Evolutionary conservation across 2,113 vertebrate genomes (phyloP), one percentile per base, ranked within the genome.

Genomic region (Lasiurus cinereus): DNA sequence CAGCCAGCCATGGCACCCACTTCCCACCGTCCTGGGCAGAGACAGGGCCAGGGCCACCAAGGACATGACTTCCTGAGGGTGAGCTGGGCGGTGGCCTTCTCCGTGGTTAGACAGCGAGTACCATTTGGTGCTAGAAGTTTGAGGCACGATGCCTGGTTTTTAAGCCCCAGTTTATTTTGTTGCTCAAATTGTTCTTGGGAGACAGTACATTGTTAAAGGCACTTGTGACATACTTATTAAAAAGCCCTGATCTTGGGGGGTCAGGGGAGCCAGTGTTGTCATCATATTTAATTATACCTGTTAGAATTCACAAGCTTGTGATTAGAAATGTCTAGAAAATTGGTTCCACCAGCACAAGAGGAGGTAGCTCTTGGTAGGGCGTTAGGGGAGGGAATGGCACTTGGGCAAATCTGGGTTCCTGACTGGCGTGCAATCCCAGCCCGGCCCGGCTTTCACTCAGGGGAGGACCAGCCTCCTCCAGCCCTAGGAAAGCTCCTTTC

Each of bases 41-140:
- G 52, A 10, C 15, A 2, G 52, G 64, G 73, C 82, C 27, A 2
- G 72, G 33, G 70, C 21, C 0, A 0, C 19, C 43, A 3, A 5
- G 36, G 22, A 15, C 66, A 18, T 6, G 2, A 14, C 76, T 76
- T 15, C 13, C 1, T 0, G 19, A 21, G 88, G 76, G 16, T 2
- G 5, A 46, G 59, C 97, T 97, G 97, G 97, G 97, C 97, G 3
- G 56, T 24, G 56, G 24, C 90, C 93, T 95, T 96, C 97, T 96
- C 93, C 54, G 94, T 92, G 96, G 97, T 96, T 95, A 96, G 97
- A 97, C 96, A 84, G 97, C 72, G 5, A 14, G 62, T 13, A 97
- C 94, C 96, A 73, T 94, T 93, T 93, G 87, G 50, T 52, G 91
- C 93, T 90, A 83, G 97, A 93, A 89, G 97, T 97, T 97, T 54